A percentile compares a stretch with the other conserved stretches of the same genome.
Evolutionary conservation across 2,113 vertebrate genomes (phyloP).

Genomic region (Rattus norvegicus): DNA sequence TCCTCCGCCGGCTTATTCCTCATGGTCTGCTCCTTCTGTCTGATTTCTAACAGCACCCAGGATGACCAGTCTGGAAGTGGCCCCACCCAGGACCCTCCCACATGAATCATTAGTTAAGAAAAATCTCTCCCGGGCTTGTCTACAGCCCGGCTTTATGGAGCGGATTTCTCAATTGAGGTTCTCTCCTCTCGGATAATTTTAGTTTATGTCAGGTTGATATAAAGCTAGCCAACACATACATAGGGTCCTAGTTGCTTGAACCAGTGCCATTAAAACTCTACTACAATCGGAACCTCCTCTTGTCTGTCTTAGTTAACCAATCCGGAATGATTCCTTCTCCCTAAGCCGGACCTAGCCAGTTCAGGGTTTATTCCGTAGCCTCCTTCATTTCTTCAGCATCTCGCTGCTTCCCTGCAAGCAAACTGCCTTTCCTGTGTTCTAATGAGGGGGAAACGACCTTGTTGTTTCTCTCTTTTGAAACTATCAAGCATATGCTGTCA

Average conservation of each 20-base stretch:
- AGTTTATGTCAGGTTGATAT: background rate
- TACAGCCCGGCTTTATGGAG: background rate
- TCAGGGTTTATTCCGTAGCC: background rate
- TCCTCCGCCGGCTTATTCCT: background rate
- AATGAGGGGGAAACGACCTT: background rate
- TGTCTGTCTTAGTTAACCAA: background rate
- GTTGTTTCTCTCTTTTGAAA: background rate
- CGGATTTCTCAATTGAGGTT: background rate
- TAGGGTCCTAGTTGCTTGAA: background rate
- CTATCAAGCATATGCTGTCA: constrained; percentile 6
- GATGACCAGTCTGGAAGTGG: background rate
- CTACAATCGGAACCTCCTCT: background rate
- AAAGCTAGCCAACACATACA: background rate
- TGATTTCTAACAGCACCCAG: background rate
- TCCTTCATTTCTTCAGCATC: background rate
- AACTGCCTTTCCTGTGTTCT: background rate
- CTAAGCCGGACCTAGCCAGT: background rate
- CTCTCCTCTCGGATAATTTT: background rate
- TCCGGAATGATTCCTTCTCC: background rate
- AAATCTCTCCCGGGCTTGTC: background rate
- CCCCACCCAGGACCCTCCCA: background rate
- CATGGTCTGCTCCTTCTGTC: background rate
- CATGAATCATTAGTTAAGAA: background rate
- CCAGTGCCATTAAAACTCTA: background rate
- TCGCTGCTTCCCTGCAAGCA: background rate